These are phyloP conservation scores for Poeciliopsis infans DNA, from an alignment of 2,797 vertebrate species.

Conservation along the genomic window DNA sequence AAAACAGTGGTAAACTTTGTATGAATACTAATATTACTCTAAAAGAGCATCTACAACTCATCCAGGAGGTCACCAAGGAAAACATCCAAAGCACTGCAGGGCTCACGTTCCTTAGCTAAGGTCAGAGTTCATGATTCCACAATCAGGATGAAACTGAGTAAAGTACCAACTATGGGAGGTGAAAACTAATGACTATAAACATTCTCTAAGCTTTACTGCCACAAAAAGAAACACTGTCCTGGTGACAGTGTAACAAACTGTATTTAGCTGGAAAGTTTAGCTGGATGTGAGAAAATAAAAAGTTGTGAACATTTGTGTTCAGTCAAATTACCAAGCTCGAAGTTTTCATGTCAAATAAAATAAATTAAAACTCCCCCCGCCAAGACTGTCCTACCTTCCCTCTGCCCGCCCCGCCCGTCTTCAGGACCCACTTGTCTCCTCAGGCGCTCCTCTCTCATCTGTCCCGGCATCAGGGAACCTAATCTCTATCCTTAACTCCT, in stretches of 20 bases:
- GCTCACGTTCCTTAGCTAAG: not conserved
- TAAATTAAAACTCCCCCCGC: not conserved
- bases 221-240: no score
- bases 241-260: no score
- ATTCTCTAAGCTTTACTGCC: no score
- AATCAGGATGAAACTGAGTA: not conserved
- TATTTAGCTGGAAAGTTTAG: not conserved
- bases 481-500: conserved; percentile 67
- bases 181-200: not conserved
- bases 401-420: conserved; percentile 35
- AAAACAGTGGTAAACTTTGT: not conserved
- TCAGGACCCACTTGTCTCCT: conserved; percentile 50
- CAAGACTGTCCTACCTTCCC: not conserved
- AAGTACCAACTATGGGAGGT: not conserved
- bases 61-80: not conserved
- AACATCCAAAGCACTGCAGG: not conserved
- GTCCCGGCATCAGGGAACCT: conserved; percentile 72
- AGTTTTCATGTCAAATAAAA: not conserved
- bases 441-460: conserved; percentile 65
- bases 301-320: not conserved
- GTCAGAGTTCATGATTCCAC: not conserved
- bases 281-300: not conserved
- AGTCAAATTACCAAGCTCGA: not conserved
- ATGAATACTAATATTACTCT: no score
- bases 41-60: not conserved